phyloP scores from a whole-genome alignment of 2,888 invertebrate species.

The Spodoptera exigua region DNA sequence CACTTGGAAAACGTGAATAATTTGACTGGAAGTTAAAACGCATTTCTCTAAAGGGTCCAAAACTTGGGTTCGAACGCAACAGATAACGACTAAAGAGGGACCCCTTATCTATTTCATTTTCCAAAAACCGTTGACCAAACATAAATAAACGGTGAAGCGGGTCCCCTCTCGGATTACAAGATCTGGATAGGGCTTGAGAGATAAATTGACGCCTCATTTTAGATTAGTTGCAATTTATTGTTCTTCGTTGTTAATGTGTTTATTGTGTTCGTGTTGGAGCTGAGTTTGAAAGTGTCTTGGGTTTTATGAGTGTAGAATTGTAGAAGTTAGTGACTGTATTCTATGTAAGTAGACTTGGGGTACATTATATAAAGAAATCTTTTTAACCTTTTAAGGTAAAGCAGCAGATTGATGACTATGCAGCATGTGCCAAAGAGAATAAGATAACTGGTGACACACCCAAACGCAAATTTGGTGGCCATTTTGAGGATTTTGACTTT shows the following conservation, averaged over 20 bases:
- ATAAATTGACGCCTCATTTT: constrained; percentile 52
- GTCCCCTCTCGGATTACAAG: constrained; percentile 60
- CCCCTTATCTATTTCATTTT: constrained; percentile 80
- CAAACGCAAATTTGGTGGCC: too few species aligned
- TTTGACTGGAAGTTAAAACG: constrained; percentile 51
- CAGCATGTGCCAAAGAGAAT: too few species aligned
- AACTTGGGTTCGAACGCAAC: constrained; percentile 53
- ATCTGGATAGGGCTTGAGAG: constrained; percentile 53
- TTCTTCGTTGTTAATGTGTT: constrained; percentile 33
- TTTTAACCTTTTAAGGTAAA: too few species aligned
- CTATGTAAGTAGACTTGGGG: too few species aligned
- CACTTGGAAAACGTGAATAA: constrained; percentile 32
- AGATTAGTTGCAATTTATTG: constrained; percentile 41
- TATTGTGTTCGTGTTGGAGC: constrained; percentile 21
- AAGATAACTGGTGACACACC: too few species aligned
- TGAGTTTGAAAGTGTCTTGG: too few species aligned
- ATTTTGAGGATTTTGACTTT: too few species aligned
- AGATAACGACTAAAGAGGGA: constrained; percentile 55
- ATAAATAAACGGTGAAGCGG: constrained; percentile 84
- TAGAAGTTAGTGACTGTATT: too few species aligned
- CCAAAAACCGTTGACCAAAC: constrained; percentile 79
- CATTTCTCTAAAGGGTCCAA: constrained; percentile 49
- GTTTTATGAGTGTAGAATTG: too few species aligned
- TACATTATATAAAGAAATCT: too few species aligned
- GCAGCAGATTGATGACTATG: too few species aligned